Percentiles rank a stretch among this genome's conserved stretches.
Evolutionary conservation across 2,113 vertebrate species (phyloP).

Genomic region (Azemiops feae): DNA sequence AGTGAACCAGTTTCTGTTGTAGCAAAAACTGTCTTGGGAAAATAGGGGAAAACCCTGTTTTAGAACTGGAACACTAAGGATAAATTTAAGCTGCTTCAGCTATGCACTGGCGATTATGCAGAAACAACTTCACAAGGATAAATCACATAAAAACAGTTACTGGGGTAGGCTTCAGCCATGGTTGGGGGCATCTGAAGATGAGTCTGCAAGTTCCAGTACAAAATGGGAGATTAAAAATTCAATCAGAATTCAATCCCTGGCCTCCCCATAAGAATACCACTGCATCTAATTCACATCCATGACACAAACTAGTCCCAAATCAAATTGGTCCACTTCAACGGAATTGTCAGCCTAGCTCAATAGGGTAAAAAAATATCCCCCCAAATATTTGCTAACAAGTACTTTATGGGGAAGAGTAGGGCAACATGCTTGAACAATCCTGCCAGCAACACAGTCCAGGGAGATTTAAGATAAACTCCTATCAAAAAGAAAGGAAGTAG

Average conservation of each 20-base stretch:
- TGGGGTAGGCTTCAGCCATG: not conserved
- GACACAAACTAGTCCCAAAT: not conserved
- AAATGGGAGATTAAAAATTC: not conserved
- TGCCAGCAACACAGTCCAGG: not conserved
- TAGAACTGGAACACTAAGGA: not conserved
- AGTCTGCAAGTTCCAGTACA: not conserved
- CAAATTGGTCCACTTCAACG: not conserved
- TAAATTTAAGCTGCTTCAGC: not conserved
- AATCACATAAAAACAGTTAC: not conserved
- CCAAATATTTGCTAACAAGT: not conserved
- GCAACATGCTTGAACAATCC: not conserved
- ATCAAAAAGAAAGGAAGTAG: not conserved
- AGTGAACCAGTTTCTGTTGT: not conserved
- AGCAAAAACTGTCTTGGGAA: not conserved
- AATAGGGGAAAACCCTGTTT: not conserved
- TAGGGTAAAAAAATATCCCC: not conserved
- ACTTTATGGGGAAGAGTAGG: slow-evolving; percentile 5
- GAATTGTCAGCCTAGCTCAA: not conserved
- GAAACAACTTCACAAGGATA: not conserved
- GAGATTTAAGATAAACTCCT: not conserved
- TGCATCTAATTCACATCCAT: not conserved
- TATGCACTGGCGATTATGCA: not conserved
- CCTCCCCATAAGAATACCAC: not conserved
- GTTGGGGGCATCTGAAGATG: not conserved
- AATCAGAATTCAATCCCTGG: not conserved